Evolutionary conservation across 2,888 invertebrate species (phyloP), one percentile per base, ranked within the genome.

Genomic region (Cephus spinipes): DNA sequence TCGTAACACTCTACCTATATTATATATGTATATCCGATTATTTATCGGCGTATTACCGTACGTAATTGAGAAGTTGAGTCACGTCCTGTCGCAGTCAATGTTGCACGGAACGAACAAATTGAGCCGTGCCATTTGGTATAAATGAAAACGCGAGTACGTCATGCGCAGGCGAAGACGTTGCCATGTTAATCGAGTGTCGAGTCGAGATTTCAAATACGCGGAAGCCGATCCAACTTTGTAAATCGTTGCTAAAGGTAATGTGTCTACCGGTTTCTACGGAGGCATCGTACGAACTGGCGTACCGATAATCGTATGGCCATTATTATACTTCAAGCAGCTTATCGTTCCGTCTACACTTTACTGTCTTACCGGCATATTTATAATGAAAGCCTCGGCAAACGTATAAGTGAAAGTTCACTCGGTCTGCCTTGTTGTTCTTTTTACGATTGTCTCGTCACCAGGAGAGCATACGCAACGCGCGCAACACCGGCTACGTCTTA

Each of bases 341-440:
- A 83, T 85, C 82, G 76, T 76, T 85, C 79, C 81, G 78, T 83
- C 82, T 79, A 76, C 81, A 81, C 79, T 83, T 81, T 78, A 79
- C 80, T 74, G 81, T 80, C 80, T 81, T 80, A 76, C 34, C 73
- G 80, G 74, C 79, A 76, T 82, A 83, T 83, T 87, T 82, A 81
- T 83, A 80, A 85, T 86, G 82, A 82, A 79, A 81, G 82, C 79
- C 74, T 73, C 75, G 77, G 73, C 78, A 55, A 33, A 32, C 15
- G 78, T 73, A 73, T 75, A 76, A 78, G 86, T 85, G 86, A 85
- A 86, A 87, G 85, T 85, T 82, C 84, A 81, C 81, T 78, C 80
- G 80, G 83, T 85, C n/a, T 35, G 78, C 73, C 73, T 69, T 76
- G 77, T 77, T 77, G 71, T 76, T 69, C 35, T 30, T 36, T 73